Conservation (phyloP, 1,140 invertebrate genomes). For the Hypothenemus hampei region DNA sequence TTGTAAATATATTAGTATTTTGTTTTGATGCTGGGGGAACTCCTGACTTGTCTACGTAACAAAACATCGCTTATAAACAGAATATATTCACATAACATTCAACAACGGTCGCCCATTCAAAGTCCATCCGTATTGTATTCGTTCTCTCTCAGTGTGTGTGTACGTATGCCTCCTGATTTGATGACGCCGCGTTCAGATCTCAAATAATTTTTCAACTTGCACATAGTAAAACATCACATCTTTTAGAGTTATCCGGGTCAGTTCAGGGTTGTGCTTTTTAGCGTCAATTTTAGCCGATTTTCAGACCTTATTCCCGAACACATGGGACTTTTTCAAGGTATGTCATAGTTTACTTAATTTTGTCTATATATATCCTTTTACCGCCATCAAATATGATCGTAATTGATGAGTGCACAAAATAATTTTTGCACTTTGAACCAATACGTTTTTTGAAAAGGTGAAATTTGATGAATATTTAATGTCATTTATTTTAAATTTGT, state of each 20-base stretch:
- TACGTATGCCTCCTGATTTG: conserved; percentile 11
- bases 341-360: too few species aligned
- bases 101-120: conserved; percentile 22
- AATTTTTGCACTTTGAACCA: neutral
- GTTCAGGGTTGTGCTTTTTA: conserved; percentile 2
- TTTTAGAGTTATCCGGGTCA: conserved; percentile 22
- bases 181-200: conserved; percentile 11
- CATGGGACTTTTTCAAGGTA: conserved; percentile 23
- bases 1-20: too few species aligned
- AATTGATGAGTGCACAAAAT: neutral
- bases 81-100: too few species aligned
- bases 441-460: too few species aligned
- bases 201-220: conserved; percentile 3
- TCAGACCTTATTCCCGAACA: neutral
- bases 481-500: too few species aligned
- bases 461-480: too few species aligned
- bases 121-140: conserved; percentile 16
- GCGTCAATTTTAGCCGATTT: neutral
- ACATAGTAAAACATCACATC: conserved; percentile 1
- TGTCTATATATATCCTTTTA: too few species aligned
- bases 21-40: conserved; percentile 21
- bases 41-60: conserved; percentile 4
- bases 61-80: too few species aligned
- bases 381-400: too few species aligned
- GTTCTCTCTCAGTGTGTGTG: too few species aligned